Base-by-base conservation (phyloP, 2,113 vertebrate species). In the Oncorhynchus masou region DNA sequence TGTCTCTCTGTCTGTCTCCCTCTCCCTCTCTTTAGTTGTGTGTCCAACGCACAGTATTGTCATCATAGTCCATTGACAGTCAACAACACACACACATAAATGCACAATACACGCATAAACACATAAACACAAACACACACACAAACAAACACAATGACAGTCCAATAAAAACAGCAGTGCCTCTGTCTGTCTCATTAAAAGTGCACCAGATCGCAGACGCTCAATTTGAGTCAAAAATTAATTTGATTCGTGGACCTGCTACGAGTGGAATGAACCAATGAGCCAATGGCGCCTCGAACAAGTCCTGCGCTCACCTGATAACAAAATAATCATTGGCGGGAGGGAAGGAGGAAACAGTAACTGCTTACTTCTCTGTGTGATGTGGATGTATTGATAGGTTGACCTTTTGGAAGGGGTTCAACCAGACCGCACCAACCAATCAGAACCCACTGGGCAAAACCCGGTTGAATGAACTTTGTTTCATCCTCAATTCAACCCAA, bases 351-450 rank as follows among this genome's bases (percentile, higher is more conserved):
- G 3, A 2, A 67, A 16, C 31, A 65, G 27, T 24, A 27, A 24
- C 60, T 59, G 22, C 34, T 24, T 62, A 22, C 19, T 16, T 62
- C 16, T 25, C 51, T 76, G 20, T 8, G 19, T 74, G 22, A 39
- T 16, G 25, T 64, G 19, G 31, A 48, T 73, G 49, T 71, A 76
- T 68, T 62, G 81, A 57, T 70, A 59, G 25, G 54, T 31, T 81
- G 81, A 83, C 82, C 76, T 80, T 81, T 79, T 19, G 9, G 8
- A 24, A 48, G 70, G 22, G 64, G 45, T 45, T 39, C 67, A 71
- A 29, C 15, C 24, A 29, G 75, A 60, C 34, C 20, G 57, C 77
- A 68, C 77, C 1, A 54, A 19, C 15, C 51, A 54, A 54, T 54
- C 72, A 34, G 70, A 68, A 59, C 54, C n/a, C 57, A 27, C 57